Conservation (phyloP, 2,888 invertebrate species). For the Diarsia brunnea region DNA sequence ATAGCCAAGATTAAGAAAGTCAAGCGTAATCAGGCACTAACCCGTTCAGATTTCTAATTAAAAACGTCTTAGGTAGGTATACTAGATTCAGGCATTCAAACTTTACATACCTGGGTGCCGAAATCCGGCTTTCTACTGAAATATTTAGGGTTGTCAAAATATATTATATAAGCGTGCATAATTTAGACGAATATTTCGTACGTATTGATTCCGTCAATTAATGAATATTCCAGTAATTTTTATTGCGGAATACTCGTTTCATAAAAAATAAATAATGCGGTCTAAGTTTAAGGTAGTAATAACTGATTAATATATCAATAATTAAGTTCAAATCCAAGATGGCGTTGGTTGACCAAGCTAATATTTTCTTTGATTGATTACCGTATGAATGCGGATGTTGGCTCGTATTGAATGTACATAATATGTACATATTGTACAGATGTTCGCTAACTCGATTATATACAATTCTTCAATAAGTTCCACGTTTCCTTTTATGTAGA, state of each 20-base stretch:
- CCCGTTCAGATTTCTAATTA: constrained; percentile 17
- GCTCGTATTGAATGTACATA: constrained; percentile 33
- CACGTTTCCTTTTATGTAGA: constrained; percentile 50
- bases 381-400: constrained; percentile 57
- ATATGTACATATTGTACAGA: constrained; percentile 49
- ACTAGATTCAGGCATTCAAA: constrained; percentile 17
- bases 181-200: neutral
- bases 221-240: neutral
- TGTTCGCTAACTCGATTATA: constrained; percentile 42
- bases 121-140: constrained; percentile 30
- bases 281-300: neutral
- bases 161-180: neutral
- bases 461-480: constrained; percentile 62
- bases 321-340: constrained; percentile 30
- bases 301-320: neutral
- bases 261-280: neutral
- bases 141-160: constrained; percentile 6
- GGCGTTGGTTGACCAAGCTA: constrained; percentile 30
- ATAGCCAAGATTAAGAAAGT: neutral
- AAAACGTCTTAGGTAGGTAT: constrained; percentile 19
- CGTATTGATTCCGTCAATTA: constrained; percentile 1
- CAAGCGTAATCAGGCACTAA: constrained; percentile 1
- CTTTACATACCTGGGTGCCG: neutral
- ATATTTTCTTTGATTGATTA: constrained; percentile 61
- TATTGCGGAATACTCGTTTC: neutral